Evolutionary conservation across 2,113 vertebrate genomes (phyloP).

Genomic region (Hyla sarda): DNA sequence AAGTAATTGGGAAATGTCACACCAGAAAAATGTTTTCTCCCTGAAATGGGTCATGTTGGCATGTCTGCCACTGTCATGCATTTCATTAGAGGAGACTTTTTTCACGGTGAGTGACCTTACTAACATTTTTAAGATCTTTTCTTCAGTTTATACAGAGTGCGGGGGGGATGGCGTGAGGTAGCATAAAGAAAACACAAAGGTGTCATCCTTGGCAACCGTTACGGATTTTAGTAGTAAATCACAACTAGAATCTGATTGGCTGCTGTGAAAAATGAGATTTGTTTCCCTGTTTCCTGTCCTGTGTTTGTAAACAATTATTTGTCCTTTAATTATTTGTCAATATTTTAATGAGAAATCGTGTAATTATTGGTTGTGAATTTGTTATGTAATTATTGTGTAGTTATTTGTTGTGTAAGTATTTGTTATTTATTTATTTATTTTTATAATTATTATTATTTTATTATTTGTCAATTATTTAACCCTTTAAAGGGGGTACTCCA

Average conservation of each 20-base stretch:
- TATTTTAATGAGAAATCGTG: too few relatives aligned
- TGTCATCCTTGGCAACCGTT: not conserved
- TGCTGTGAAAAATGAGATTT: not conserved
- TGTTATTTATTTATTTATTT: too few relatives aligned
- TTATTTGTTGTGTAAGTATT: too few relatives aligned
- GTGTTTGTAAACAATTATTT: not conserved
- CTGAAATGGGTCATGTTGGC: slow-evolving; percentile 31
- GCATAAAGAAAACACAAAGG: not conserved
- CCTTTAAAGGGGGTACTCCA: too few relatives aligned
- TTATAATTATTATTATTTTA: too few relatives aligned
- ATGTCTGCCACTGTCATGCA: slow-evolving; percentile 21
- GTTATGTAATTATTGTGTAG: too few relatives aligned
- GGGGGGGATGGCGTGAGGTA: not conserved
- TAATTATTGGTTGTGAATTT: too few relatives aligned
- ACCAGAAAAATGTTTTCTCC: slow-evolving; percentile 38
- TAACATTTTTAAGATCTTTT: not conserved
- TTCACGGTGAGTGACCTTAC: slow-evolving; percentile 10
- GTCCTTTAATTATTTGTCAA: too few relatives aligned
- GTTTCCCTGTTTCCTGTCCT: not conserved
- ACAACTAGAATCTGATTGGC: not conserved
- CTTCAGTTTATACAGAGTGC: not conserved
- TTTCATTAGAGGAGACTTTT: slow-evolving; percentile 28
- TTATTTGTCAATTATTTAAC: too few relatives aligned
- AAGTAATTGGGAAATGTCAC: slow-evolving; percentile 37
- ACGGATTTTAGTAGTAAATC: not conserved